phyloP scores from a whole-genome alignment of 1,140 invertebrate genomes.

The Phthorimaea operculella region DNA sequence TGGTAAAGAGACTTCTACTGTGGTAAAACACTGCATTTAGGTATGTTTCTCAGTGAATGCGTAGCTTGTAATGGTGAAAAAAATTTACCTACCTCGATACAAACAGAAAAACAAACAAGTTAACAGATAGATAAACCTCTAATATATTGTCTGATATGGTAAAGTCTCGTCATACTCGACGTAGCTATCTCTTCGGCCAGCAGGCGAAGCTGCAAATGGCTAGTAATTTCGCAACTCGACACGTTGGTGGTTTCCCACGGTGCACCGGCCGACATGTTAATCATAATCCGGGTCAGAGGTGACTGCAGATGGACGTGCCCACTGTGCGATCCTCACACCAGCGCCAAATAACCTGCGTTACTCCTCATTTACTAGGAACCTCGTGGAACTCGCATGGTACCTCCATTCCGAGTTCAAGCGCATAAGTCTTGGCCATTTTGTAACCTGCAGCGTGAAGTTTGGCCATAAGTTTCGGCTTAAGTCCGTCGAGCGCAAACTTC shows the following conservation, averaged over 20 bases:
- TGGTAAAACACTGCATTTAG: too few species aligned
- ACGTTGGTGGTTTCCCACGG: slow-evolving; percentile 30
- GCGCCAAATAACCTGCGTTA: background rate
- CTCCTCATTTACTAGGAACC: background rate
- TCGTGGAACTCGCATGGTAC: background rate
- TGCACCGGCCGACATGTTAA: slow-evolving; percentile 20
- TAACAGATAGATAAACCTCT: too few species aligned
- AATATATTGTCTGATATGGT: too few species aligned
- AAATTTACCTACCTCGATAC: too few species aligned
- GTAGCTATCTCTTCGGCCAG: background rate
- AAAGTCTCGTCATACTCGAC: background rate
- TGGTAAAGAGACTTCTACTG: too few species aligned
- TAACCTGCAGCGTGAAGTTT: background rate
- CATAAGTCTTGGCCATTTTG: background rate
- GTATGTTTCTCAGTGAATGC: too few species aligned
- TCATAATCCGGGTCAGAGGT: slow-evolving; percentile 19
- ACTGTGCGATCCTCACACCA: background rate
- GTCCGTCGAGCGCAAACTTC: too few species aligned
- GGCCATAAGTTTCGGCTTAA: background rate
- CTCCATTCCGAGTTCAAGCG: background rate
- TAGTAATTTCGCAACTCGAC: slow-evolving; percentile 35
- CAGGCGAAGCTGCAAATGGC: slow-evolving; percentile 31
- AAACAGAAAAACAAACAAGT: too few species aligned
- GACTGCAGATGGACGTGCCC: slow-evolving; percentile 7
- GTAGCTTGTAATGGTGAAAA: too few species aligned